Conservation (phyloP, 2,888 invertebrate genomes). For the Pedicia rivosa region DNA sequence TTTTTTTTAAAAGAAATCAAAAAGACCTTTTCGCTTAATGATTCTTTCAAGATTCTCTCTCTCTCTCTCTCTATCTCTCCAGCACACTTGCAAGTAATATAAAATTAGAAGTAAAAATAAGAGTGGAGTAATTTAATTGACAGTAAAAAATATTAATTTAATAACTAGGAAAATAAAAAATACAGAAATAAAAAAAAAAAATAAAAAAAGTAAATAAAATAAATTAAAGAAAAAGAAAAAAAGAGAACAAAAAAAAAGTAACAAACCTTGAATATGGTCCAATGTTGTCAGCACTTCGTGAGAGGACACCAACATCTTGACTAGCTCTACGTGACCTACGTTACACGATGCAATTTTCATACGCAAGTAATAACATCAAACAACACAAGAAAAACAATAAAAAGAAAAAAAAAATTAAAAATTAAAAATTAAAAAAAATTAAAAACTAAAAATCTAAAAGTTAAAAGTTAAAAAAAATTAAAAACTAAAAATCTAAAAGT, state of each 20-base stretch:
- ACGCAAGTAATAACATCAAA: too few relatives aligned
- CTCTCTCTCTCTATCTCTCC: too few relatives aligned
- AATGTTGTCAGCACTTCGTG: conserved; percentile 48
- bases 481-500: not conserved
- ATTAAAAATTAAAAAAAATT: conserved; percentile 22
- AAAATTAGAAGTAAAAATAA: too few relatives aligned
- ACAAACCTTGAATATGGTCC: conserved; percentile 45
- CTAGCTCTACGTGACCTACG: conserved; percentile 77
- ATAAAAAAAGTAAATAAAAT: not conserved
- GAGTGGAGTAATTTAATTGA: too few relatives aligned
- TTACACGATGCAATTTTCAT: conserved; percentile 32
- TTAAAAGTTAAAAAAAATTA: conserved; percentile 8
- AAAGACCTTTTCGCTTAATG: too few relatives aligned
- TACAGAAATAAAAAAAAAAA: too few relatives aligned
- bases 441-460: conserved; percentile 14
- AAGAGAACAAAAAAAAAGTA: conserved; percentile 10
- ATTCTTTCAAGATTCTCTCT: too few relatives aligned
- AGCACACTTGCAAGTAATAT: too few relatives aligned
- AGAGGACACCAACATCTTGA: conserved; percentile 54
- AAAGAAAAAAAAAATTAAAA: conserved; percentile 18
- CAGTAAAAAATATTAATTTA: too few relatives aligned
- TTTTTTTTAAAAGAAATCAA: too few relatives aligned
- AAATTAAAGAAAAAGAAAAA: conserved; percentile 21
- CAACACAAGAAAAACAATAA: conserved; percentile 24
- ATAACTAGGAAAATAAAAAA: too few relatives aligned